Evolutionary conservation across 2,113 vertebrate genomes (phyloP).

Genomic region (Pleuronectes platessa): DNA sequence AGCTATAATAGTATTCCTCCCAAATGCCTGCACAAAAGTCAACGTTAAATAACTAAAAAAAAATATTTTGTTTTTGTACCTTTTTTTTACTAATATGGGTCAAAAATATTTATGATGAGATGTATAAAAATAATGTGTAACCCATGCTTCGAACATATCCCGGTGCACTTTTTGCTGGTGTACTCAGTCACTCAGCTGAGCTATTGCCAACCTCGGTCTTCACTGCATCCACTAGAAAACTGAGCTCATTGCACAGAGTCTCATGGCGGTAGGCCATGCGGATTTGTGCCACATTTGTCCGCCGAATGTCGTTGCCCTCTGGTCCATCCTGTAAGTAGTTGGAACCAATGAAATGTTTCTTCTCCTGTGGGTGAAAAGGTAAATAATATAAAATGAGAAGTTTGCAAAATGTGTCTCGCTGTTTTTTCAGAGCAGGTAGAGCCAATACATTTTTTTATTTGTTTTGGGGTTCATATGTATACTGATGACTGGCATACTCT

Average conservation of each 20-base stretch:
- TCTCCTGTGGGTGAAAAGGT: conserved; percentile 84
- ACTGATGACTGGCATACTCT: too few relatives aligned
- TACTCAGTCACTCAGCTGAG: conserved; percentile 37
- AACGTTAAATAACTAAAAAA: too few relatives aligned
- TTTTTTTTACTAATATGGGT: neutral
- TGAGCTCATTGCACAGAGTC: conserved; percentile 95
- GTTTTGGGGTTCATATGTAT: too few relatives aligned
- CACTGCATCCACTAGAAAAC: conserved; percentile 92
- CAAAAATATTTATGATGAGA: neutral
- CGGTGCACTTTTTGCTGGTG: neutral
- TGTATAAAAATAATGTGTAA: neutral
- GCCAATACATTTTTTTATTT: too few relatives aligned
- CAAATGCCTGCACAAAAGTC: too few relatives aligned
- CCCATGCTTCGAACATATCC: neutral
- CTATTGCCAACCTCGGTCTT: conserved; percentile 82
- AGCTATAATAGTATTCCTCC: neutral
- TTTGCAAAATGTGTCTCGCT: neutral
- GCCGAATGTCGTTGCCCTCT: conserved; percentile 92
- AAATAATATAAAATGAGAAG: neutral
- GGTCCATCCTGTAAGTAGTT: conserved; percentile 94
- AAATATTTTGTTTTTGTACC: too few relatives aligned
- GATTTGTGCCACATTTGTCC: conserved; percentile 97
- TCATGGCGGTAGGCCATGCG: conserved; percentile 95
- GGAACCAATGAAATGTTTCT: conserved; percentile 92
- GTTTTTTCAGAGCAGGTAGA: neutral